Evolutionary conservation across 1,140 invertebrate species (phyloP), one percentile per base, ranked within the genome.

Genomic region (Drosophila tani): DNA sequence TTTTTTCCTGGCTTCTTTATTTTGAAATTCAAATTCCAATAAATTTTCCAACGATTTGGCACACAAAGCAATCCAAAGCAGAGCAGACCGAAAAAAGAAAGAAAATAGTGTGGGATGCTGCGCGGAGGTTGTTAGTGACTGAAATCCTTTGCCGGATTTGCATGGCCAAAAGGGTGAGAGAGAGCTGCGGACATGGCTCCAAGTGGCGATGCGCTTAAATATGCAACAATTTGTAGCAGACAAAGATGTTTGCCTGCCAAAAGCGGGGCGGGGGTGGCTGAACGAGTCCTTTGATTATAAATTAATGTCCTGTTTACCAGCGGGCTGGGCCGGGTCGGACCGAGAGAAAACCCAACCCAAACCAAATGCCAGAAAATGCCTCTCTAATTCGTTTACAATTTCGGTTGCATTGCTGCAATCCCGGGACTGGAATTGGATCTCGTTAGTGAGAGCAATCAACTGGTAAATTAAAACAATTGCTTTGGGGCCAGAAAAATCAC

Each of bases 21-120:
- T 88, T 88, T 85, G 85, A 91, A 90, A 85, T 90, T 90, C 85
- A 90, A 90, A 90, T 90, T 88, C 81, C 81, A 90, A 90, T 91
- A 90, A 90, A 90, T 90, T 90, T 90, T 82, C 86, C 86, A 90
- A 76, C 81, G 82, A 90, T 90, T 90, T 90, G 86, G 81, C 85
- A 81, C 80, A 86, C 83, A 86, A 87, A 86, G 81, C 71, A 67
- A 73, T 70, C 63, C 67, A 40, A 68, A 68, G 65, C 64, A 49
- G 21, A 46, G 35, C 47, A 41, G 51, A 38, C 38, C 45, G 17
- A 40, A 27, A 43, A 64, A 68, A 50, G 27, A 24, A 32, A 7
- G 38, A 27, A 60, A 67, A 38, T 38, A 38, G 56, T 47, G 65
- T 50, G 65, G 27, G 57, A 50, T 41, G 35, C 35, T 41, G 56